Evolutionary conservation across 2,888 invertebrate species (phyloP).

Genomic region (Dolichopus griseipennis): DNA sequence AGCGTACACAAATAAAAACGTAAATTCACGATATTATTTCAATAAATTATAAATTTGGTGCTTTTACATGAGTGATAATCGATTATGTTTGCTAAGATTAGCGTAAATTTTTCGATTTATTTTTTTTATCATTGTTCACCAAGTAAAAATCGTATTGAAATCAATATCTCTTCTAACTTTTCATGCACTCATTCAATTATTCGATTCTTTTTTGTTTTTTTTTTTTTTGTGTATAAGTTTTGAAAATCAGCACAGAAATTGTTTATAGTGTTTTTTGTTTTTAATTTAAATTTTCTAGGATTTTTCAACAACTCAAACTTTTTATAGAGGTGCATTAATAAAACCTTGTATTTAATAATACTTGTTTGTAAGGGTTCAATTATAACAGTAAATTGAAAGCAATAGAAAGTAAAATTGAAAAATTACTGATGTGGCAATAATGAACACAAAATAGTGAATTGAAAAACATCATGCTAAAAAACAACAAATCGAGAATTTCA

Average conservation of each 20-base stretch:
- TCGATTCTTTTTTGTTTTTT: background rate
- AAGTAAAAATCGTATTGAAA: background rate
- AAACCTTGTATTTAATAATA: too few species aligned
- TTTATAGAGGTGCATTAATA: too few species aligned
- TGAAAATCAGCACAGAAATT: too few species aligned
- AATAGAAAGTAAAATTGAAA: background rate
- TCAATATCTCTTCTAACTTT: background rate
- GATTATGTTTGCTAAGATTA: background rate
- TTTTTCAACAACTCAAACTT: background rate
- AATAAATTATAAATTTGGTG: too few species aligned
- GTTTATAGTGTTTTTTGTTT: too few species aligned
- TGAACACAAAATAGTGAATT: background rate
- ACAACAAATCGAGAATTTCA: too few species aligned
- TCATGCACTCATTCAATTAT: background rate
- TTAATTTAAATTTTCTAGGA: background rate
- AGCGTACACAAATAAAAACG: too few species aligned
- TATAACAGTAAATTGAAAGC: too few species aligned
- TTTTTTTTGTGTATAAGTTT: background rate
- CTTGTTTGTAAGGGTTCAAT: too few species aligned
- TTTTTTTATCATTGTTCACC: background rate
- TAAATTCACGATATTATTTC: too few species aligned
- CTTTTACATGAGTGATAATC: background rate
- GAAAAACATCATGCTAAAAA: background rate
- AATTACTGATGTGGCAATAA: background rate
- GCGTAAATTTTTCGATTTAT: background rate